Evolutionary conservation across 2,113 vertebrate genomes (phyloP).

Genomic region (Cacatua alba): DNA sequence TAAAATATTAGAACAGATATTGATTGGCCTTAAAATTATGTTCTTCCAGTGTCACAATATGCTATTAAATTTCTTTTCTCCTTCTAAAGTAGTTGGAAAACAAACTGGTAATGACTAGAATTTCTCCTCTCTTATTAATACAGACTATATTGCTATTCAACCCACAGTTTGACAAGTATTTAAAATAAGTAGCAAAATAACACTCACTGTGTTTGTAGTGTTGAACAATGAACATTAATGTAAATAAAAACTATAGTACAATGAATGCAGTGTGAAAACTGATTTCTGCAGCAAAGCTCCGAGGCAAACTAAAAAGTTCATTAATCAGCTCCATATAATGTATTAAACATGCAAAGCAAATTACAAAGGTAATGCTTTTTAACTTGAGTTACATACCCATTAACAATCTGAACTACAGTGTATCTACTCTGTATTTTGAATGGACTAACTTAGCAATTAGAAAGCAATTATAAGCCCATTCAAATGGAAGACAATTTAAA

Average conservation of each 20-base stretch:
- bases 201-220: background rate
- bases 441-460: background rate
- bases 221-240: background rate
- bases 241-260: background rate
- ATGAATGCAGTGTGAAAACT: background rate
- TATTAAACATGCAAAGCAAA: background rate
- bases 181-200: background rate
- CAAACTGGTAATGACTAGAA: background rate
- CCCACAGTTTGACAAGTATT: background rate
- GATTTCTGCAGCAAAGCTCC: background rate
- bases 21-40: background rate
- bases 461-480: constrained; percentile 15
- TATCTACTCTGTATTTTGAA: background rate
- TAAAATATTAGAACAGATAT: background rate
- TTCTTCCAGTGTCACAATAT: background rate
- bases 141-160: background rate
- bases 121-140: background rate
- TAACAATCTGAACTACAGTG: no score
- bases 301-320: background rate
- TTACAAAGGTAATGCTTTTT: background rate
- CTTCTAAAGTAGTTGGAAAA: background rate
- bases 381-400: background rate
- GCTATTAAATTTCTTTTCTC: background rate
- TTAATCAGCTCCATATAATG: background rate
- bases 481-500: constrained; percentile 37